Base-by-base conservation (phyloP, 1,140 invertebrate genomes). In the Drosophila neocordata region DNA sequence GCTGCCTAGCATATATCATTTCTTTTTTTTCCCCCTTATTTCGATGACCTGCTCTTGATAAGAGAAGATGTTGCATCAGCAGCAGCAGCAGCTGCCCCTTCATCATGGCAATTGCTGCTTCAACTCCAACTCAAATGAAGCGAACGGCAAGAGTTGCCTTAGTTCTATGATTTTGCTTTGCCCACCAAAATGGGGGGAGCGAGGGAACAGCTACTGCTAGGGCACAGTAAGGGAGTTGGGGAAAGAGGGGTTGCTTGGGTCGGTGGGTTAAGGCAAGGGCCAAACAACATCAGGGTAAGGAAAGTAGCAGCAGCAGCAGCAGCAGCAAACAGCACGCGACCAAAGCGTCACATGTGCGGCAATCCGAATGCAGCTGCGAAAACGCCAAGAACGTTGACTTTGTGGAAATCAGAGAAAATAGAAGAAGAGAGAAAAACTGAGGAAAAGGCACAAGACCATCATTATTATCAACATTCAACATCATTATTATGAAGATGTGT, bases 281-380 rank as follows among this genome's bases (percentile, higher is more conserved):
- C 74, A 67, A 68, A 69, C 41, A 68, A 67, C 41, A 48, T 48
- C 41, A 20, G 41, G 11, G 41, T 2, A 18, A 48, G 18, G 41
- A 13, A 18, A 20, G 41, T 15, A 11, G 8, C 41, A 20, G 41
- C 15, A 48, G 15, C 1, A 48, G 41, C 41, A 48, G 41, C 2
- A 48, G n/a, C 9, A 69, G 67, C 82, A 24, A 24, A 24, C 22
- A 85, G 82, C 82, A 85, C 82, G 82, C 82, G 82, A 85, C 82
- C 70, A 87, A 85, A 87, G 77, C 81, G 81, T 85, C 81, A 85
- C 82, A 85, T 85, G 82, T 87, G 81, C 81, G 69, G 77, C 81
- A 85, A 87, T 78, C 77, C 64, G 73, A 77, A 67, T 53, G 82
- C 82, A 87, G 82, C 82, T 85, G 82, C 82, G 74, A 85, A 85